A percentile compares a stretch with the other conserved stretches of the same genome.
Evolutionary conservation across 2,797 vertebrate species (phyloP).

Genomic region (Halcyon leucocephala): DNA sequence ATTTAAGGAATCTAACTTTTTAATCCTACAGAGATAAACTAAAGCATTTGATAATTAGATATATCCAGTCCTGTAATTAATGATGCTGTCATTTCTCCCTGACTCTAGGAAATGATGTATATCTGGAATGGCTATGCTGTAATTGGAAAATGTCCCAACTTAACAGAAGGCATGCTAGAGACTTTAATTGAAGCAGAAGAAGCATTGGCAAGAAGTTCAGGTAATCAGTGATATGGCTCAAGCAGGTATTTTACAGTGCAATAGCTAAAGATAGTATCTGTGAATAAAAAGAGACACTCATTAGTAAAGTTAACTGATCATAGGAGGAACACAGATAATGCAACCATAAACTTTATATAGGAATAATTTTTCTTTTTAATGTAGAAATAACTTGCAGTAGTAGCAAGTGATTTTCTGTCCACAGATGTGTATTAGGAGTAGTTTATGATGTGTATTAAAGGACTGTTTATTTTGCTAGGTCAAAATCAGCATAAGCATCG

Average conservation of each 20-base stretch:
- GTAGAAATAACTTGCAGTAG: neutral
- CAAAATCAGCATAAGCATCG: neutral
- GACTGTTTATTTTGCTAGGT: neutral
- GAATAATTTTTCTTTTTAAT: neutral
- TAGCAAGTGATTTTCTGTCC: neutral
- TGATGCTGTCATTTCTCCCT: conserved; percentile 17
- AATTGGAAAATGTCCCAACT: conserved; percentile 92
- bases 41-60: neutral
- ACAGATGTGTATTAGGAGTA: neutral
- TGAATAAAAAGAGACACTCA: neutral
- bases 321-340: neutral
- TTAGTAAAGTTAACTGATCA: conserved; percentile 20
- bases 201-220: conserved; percentile 84
- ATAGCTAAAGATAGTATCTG: neutral
- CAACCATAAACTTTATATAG: neutral
- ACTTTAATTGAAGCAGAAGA: conserved; percentile 90
- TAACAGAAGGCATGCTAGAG: conserved; percentile 93
- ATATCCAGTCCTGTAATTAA: neutral
- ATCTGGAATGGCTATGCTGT: conserved; percentile 98
- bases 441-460: neutral
- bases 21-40: neutral
- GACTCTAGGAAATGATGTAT: conserved; percentile 97
- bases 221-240: conserved; percentile 77
- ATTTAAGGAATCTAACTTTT: neutral
- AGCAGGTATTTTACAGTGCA: conserved; percentile 2